These are phyloP conservation scores for Brachionus angularis DNA, from an alignment of 1,140 invertebrate genomes.

Conservation along the genomic window DNA sequence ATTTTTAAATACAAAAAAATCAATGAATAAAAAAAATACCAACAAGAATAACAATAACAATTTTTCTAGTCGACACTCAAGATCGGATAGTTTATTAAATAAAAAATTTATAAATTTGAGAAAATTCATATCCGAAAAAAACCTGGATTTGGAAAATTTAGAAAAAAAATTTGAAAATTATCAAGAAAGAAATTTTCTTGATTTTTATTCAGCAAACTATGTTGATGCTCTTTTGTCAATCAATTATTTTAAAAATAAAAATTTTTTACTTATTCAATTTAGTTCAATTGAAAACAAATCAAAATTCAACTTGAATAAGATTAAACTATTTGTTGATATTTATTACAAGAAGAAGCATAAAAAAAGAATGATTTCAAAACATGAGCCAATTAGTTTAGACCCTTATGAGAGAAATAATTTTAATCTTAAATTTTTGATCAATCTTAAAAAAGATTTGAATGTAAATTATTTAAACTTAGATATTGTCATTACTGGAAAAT, in stretches of 20 bases:
- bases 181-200: slow-evolving; percentile 22
- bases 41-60: neutral
- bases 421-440: slow-evolving; percentile 32
- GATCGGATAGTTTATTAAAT: too few relatives aligned
- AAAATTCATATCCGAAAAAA: too few relatives aligned
- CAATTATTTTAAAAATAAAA: slow-evolving; percentile 24
- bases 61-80: too few relatives aligned
- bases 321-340: neutral
- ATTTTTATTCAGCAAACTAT: slow-evolving; percentile 7
- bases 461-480: neutral
- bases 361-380: slow-evolving; percentile 26
- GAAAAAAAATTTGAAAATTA: too few relatives aligned
- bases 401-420: neutral
- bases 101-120: too few relatives aligned
- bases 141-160: too few relatives aligned
- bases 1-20: slow-evolving; percentile 15
- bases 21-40: neutral
- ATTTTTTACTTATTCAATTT: neutral
- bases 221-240: slow-evolving; percentile 20
- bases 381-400: neutral
- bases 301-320: neutral
- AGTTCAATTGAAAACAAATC: neutral
- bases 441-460: neutral
- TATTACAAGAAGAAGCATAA: neutral
- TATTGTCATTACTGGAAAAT: slow-evolving; percentile 24